These are phyloP conservation scores for Hemicentrotus pulcherrimus DNA, from an alignment of 35 echinoderm and acorn worm species.

Conservation along the genomic window DNA sequence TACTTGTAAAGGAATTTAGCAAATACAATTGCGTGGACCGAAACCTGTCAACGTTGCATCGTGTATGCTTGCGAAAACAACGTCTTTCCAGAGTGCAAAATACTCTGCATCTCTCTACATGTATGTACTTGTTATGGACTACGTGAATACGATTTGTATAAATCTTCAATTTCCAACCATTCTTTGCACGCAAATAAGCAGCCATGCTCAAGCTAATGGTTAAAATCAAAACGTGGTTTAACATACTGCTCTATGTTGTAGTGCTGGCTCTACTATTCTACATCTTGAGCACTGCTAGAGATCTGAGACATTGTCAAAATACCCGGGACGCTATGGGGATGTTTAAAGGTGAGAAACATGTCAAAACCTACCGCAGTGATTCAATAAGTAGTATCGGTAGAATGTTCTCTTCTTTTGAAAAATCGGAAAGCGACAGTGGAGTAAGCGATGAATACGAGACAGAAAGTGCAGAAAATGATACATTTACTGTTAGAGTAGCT, in stretches of 20 bases:
- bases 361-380: neutral
- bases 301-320: neutral
- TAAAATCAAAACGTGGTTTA: neutral
- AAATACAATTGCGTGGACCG: neutral
- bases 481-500: neutral
- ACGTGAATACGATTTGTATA: neutral
- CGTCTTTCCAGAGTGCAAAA: neutral
- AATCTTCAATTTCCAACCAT: neutral
- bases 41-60: neutral
- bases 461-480: neutral
- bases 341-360: neutral
- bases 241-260: neutral
- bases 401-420: neutral
- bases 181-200: neutral
- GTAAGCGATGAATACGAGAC: neutral
- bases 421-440: neutral
- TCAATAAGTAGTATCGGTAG: neutral
- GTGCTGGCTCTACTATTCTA: neutral
- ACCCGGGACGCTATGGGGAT: neutral
- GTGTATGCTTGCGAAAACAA: neutral
- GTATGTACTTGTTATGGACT: neutral
- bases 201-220: neutral
- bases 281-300: neutral
- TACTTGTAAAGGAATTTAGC: neutral
- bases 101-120: no score